Percentiles rank a stretch among this genome's conserved stretches.
Evolutionary conservation across 1,140 invertebrate genomes (phyloP).

Genomic region (Goniozus legneri): DNA sequence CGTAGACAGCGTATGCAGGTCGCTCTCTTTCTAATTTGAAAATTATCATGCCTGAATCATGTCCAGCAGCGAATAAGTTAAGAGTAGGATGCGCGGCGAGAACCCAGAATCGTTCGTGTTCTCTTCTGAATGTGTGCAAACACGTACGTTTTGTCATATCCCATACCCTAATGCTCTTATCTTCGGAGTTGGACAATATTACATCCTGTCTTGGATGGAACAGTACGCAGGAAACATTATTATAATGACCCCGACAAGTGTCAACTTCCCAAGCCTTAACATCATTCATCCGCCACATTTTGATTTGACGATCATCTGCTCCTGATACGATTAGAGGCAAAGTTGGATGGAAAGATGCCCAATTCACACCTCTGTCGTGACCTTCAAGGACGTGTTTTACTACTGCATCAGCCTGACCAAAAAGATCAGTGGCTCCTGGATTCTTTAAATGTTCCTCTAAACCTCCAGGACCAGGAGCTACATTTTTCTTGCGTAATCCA

Average conservation of each 20-base stretch:
- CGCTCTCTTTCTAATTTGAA: conserved; percentile 90
- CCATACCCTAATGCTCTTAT: conserved; percentile 98
- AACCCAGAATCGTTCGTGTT: conserved; percentile 97
- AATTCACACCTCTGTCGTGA: conserved; percentile 97
- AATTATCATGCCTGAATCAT: conserved; percentile 89
- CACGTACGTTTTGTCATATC: conserved; percentile 98
- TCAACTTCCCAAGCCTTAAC: conserved; percentile 99
- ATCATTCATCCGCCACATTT: conserved; percentile 99
- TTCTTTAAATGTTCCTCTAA: conserved; percentile 87
- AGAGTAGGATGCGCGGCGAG: conserved; percentile 84
- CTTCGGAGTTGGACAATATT: conserved; percentile 96
- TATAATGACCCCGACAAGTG: conserved; percentile 97
- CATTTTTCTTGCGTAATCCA: conserved; percentile 94
- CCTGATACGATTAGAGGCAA: conserved; percentile 95
- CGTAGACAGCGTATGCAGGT: conserved; percentile 91
- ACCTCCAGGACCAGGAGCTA: conserved; percentile 88
- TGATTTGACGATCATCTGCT: conserved; percentile 96
- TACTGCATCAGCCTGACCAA: conserved; percentile 95
- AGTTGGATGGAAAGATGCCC: conserved; percentile 95
- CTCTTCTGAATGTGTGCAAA: conserved; percentile 90
- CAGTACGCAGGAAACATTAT: conserved; percentile 97
- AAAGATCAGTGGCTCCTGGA: conserved; percentile 88
- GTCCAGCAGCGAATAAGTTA: conserved; percentile 89
- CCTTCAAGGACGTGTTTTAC: conserved; percentile 98
- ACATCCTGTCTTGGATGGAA: conserved; percentile 97